Evolutionary conservation across 2,797 vertebrate genomes (phyloP), one percentile per base, ranked within the genome.

Genomic region (Enteromius trimaculatus): DNA sequence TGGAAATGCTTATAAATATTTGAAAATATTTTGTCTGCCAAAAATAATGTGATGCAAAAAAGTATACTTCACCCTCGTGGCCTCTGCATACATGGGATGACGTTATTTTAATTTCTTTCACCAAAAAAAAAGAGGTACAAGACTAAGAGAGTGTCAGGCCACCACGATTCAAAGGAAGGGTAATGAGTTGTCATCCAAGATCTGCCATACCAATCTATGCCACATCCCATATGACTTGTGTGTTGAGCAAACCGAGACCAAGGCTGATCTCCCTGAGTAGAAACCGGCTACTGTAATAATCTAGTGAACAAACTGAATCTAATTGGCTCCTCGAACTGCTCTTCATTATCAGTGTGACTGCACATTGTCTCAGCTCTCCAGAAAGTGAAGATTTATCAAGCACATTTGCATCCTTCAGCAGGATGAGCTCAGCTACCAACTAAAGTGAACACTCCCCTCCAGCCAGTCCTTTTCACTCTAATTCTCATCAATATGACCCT

Each of bases 341-440:
- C 92, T 93, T 93, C 92, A 95, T 95, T 93, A 94, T 93, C 92
- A 90, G 91, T 91, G 90, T 93, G 89, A 89, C 92, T 93, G 92
- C 92, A 92, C 91, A 93, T 94, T 92, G 92, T 90, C 93, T 92
- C 93, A 93, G 91, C 89, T 92, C 91, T 92, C 90, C 90, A 89
- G 86, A 87, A 89, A 91, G 90, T 88, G 92, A 89, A 91, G 89
- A 93, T 93, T 92, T 93, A 94, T 95, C 92, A 92, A 94, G 93
- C 91, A 79, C 37, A 87, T 92, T 89, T 89, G 92, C 88, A 90
- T 93, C 81, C 82, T 81, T 68, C 72, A 62, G 71, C 64, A 58
- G 37, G 34, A 82, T 69, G 72, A 47, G 74, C 29, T 70, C 51
- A 83, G 53, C 74, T 83, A 29, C 65, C 29, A 42, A 23, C 75